Evolutionary conservation across 2,888 invertebrate genomes (phyloP).

Genomic region (Ischnura elegans): DNA sequence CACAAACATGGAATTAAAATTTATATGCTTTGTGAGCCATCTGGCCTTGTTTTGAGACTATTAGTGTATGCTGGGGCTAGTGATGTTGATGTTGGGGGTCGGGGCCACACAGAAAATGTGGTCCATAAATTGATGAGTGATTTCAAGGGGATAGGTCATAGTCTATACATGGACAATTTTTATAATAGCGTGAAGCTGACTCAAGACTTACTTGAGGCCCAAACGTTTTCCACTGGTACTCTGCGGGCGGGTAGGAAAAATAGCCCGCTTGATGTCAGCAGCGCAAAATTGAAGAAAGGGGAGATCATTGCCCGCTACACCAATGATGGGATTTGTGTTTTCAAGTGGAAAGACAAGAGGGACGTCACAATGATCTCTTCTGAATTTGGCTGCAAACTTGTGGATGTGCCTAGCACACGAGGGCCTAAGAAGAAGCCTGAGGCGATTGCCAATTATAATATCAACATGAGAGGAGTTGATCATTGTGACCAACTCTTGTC

Average conservation of each 20-base stretch:
- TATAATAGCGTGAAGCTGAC: not conserved
- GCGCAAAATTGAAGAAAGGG: not conserved
- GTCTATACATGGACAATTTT: slow-evolving; percentile 31
- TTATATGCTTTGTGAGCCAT: not conserved
- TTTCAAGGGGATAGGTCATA: too few species aligned
- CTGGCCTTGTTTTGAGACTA: not conserved
- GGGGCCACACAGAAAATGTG: not conserved
- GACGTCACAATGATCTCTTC: not conserved
- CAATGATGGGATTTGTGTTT: slow-evolving; percentile 24
- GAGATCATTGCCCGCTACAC: not conserved
- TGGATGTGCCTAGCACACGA: not conserved
- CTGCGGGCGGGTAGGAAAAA: not conserved
- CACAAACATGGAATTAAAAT: too few species aligned
- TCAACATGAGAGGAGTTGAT: too few species aligned
- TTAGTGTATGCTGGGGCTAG: slow-evolving; percentile 1
- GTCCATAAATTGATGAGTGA: not conserved
- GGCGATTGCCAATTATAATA: too few species aligned
- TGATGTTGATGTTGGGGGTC: not conserved
- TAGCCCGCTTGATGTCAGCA: not conserved
- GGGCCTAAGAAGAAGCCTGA: not conserved
- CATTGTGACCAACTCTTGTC: not conserved
- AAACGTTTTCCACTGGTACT: not conserved
- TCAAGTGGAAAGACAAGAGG: slow-evolving; percentile 37
- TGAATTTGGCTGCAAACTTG: not conserved
- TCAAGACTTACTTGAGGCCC: not conserved